These are phyloP conservation scores for Taxidea taxus DNA, from an alignment of 2,113 vertebrate genomes.

Conservation along the genomic window DNA sequence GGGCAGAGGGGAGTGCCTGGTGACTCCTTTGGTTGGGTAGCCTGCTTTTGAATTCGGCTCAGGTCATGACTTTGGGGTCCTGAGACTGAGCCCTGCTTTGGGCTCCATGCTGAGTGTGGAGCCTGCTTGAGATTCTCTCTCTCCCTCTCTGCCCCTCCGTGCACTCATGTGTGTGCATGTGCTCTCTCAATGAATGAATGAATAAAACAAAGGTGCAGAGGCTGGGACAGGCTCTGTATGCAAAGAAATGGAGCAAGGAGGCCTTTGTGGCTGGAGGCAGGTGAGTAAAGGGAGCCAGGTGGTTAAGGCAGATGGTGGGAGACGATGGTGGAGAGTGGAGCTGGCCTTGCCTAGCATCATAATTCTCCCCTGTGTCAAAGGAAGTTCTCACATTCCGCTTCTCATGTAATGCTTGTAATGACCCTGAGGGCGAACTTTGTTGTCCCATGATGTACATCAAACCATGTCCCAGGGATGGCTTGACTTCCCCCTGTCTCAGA, in stretches of 20 bases:
- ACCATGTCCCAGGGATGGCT: background rate
- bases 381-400: no score
- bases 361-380: background rate
- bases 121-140: background rate
- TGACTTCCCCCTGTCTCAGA: background rate
- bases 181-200: background rate
- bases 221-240: fast-evolving
- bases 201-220: background rate
- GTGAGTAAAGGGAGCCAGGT: no score
- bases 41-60: background rate
- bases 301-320: no score
- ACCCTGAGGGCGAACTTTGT: fast-evolving
- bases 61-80: background rate
- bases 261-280: fast-evolving
- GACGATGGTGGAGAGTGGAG: fast-evolving
- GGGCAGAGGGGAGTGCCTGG: background rate
- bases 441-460: background rate
- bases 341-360: background rate
- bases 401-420: fast-evolving
- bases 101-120: background rate
- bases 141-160: background rate
- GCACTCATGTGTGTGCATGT: background rate
- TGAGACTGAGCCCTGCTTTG: background rate
- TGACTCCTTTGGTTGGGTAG: background rate
- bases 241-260: no score